Conservation (phyloP, 1,140 invertebrate species). For the Papilio polytes region DNA sequence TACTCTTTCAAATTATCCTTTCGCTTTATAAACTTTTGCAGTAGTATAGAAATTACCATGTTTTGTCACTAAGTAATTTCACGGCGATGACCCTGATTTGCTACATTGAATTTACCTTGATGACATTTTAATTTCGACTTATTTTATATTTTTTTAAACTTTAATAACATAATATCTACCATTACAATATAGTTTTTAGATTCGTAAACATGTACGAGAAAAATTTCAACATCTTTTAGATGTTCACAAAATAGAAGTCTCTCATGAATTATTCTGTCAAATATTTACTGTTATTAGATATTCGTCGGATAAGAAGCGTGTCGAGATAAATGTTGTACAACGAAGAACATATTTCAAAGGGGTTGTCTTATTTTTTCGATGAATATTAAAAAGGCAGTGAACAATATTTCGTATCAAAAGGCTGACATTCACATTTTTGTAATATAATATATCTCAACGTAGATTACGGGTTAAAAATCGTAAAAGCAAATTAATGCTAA, state of each 20-base stretch:
- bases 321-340: slow-evolving; percentile 24
- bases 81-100: no score
- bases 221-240: not conserved
- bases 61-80: no score
- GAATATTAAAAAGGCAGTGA: slow-evolving; percentile 14
- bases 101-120: no score
- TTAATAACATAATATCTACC: no score
- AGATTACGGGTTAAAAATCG: not conserved
- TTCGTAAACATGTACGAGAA: not conserved
- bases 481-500: not conserved
- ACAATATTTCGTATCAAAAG: not conserved
- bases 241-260: slow-evolving; percentile 10
- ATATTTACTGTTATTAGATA: slow-evolving; percentile 27
- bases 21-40: not conserved
- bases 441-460: not conserved
- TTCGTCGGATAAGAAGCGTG: not conserved
- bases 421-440: not conserved
- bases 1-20: not conserved
- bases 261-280: slow-evolving; percentile 30
- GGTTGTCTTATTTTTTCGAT: slow-evolving; percentile 7
- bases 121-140: no score
- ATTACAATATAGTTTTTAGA: not conserved
- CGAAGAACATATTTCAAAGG: not conserved
- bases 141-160: no score
- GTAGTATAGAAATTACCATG: not conserved